Conservation (phyloP, 2,888 invertebrate genomes). For the Microdon myrmicae region DNA sequence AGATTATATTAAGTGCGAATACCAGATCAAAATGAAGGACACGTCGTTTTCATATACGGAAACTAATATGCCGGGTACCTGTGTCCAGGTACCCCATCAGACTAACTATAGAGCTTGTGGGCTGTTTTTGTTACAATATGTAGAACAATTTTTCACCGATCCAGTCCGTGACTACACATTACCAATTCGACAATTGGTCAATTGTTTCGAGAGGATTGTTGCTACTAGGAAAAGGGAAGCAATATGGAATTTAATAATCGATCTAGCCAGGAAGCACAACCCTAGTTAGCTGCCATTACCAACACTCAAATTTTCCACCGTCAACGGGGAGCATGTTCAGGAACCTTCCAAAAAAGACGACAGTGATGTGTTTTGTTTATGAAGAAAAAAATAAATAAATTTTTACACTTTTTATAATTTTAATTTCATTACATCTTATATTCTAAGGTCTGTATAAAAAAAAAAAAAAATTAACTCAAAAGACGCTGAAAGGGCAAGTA, state of each 20-base stretch:
- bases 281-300: slow-evolving; percentile 71
- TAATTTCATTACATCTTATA: too few relatives aligned
- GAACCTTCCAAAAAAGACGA: too few relatives aligned
- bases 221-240: slow-evolving; percentile 88
- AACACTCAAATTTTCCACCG: slow-evolving; percentile 78
- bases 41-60: too few relatives aligned
- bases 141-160: slow-evolving; percentile 91
- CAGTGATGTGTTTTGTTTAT: too few relatives aligned
- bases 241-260: slow-evolving; percentile 80
- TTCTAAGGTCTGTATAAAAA: too few relatives aligned
- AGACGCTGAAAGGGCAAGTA: too few relatives aligned
- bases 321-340: slow-evolving; percentile 76
- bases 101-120: slow-evolving; percentile 98
- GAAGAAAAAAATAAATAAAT: too few relatives aligned
- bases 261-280: slow-evolving; percentile 78
- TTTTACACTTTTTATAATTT: too few relatives aligned
- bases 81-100: slow-evolving; percentile 94
- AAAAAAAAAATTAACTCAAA: too few relatives aligned
- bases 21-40: too few relatives aligned
- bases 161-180: slow-evolving; percentile 84
- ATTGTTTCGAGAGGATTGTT: slow-evolving; percentile 87
- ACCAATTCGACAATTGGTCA: slow-evolving; percentile 82
- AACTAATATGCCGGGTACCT: slow-evolving; percentile 86
- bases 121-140: slow-evolving; percentile 92
- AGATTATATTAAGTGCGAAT: too few relatives aligned